Evolutionary conservation across 1,140 invertebrate genomes (phyloP), one percentile per base, ranked within the genome.

Genomic region (Pogonomyrmex barbatus): DNA sequence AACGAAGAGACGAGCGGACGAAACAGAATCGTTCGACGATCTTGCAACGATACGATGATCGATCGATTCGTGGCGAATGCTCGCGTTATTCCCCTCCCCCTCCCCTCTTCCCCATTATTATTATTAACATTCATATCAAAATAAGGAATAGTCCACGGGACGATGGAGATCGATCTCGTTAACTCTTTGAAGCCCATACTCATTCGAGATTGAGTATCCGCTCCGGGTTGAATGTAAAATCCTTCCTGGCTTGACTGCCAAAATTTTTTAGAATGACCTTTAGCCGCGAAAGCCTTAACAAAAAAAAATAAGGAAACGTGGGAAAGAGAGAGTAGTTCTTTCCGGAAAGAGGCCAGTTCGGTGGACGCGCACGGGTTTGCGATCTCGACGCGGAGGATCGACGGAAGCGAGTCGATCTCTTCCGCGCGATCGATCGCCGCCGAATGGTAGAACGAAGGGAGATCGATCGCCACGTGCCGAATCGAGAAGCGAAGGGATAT

Each of bases 71-170:
- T 45, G 24, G n/a, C 50, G 63, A 14, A 81, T 67, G 65, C 24
- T 82, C 52, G 79, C 52, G 42, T 56, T 39, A 33, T 45, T 54
- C 2, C 17, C 14, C 39, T 12, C 4, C 60, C 33, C 30, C n/a
- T 54, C 2, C 17, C 14, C 24, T 0, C 24, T 24, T 24, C 24
- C 24, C 24, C 24, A 24, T 24, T 24, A 24, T 24, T 24, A 17
- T 73, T 82, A 62, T 36, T 33, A 58, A 75, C 42, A 56, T 71
- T 39, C 76, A 86, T 89, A 89, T 89, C 88, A 86, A 50, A 79
- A 47, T 68, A 75, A 86, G 24, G 36, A 36, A 42, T 52, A 86
- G 54, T 30, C 54, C 77, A 12, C 58, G 70, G 24, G 6, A 17
- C 60, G 73, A 12, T 14, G 54, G 42, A 24, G 67, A 73, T 33